Percentiles rank a stretch among this genome's conserved stretches.
These are phyloP conservation scores for Dorcus hopei DNA, from an alignment of 2,888 invertebrate species.

Conservation along the genomic window DNA sequence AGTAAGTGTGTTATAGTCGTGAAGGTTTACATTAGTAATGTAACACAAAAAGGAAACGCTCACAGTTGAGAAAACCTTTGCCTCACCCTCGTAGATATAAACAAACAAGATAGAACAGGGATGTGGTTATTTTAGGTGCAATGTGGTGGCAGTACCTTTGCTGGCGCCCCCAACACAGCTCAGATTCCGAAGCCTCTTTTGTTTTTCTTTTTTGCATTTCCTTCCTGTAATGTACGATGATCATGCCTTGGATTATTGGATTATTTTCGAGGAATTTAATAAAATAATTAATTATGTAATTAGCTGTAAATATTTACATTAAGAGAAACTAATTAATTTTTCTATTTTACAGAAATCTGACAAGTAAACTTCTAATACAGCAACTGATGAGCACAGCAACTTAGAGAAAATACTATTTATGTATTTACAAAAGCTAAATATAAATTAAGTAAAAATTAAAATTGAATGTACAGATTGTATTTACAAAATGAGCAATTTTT, in stretches of 20 bases:
- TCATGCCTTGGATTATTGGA: slow-evolving; percentile 24
- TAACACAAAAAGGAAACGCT: slow-evolving; percentile 3
- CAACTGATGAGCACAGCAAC: too few relatives aligned
- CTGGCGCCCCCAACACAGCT: slow-evolving; percentile 59
- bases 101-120: slow-evolving; percentile 28
- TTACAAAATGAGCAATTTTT: too few relatives aligned
- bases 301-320: not conserved
- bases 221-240: slow-evolving; percentile 44
- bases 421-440: too few relatives aligned
- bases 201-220: slow-evolving; percentile 49
- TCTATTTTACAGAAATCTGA: not conserved
- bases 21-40: slow-evolving; percentile 6
- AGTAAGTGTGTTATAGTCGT: slow-evolving; percentile 6
- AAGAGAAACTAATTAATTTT: not conserved
- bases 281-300: not conserved
- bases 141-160: slow-evolving; percentile 50
- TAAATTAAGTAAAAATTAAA: too few relatives aligned
- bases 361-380: too few relatives aligned
- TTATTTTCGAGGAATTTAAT: too few relatives aligned
- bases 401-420: too few relatives aligned
- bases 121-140: slow-evolving; percentile 24
- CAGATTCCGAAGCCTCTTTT: slow-evolving; percentile 61
- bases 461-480: too few relatives aligned
- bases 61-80: slow-evolving; percentile 2
- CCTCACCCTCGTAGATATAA: not conserved